Conservation (phyloP, 2,113 vertebrate species). For the Callipepla squamata region DNA sequence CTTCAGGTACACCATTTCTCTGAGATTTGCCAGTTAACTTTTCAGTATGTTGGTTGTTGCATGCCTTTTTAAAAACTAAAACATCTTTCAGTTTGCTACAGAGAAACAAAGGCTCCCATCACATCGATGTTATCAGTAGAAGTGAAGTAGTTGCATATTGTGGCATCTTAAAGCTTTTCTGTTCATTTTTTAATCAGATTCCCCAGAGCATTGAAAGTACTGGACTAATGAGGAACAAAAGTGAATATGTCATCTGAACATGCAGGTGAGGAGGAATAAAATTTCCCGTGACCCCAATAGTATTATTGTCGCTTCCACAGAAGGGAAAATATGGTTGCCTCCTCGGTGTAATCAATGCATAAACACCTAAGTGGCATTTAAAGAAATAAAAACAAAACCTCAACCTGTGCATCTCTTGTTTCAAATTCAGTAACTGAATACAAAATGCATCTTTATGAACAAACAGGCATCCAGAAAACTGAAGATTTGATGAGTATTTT, state of each 20-base stretch:
- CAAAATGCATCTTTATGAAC: slow-evolving; percentile 6
- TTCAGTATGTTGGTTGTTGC: not conserved
- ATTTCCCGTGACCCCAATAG: not conserved
- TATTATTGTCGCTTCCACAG: not conserved
- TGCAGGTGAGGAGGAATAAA: slow-evolving; percentile 23
- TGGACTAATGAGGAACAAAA: slow-evolving; percentile 48
- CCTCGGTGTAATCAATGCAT: not conserved
- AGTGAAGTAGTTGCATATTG: not conserved
- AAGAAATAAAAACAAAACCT: not conserved
- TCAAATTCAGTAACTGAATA: not conserved
- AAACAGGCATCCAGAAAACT: not conserved
- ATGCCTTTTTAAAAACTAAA: not conserved
- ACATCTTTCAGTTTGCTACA: not conserved
- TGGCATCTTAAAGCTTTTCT: not conserved
- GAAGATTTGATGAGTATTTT: not conserved
- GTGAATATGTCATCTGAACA: slow-evolving; percentile 4
- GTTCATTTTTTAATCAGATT: slow-evolving; percentile 28
- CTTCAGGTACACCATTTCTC: not conserved
- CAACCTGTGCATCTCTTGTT: not conserved
- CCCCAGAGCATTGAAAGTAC: not conserved
- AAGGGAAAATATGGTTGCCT: not conserved
- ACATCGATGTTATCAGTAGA: not conserved
- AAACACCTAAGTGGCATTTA: not conserved
- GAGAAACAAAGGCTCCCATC: not conserved
- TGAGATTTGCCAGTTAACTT: not conserved